Evolutionary conservation across 2,797 vertebrate genomes (phyloP).

Genomic region (Sebastes diaconus): DNA sequence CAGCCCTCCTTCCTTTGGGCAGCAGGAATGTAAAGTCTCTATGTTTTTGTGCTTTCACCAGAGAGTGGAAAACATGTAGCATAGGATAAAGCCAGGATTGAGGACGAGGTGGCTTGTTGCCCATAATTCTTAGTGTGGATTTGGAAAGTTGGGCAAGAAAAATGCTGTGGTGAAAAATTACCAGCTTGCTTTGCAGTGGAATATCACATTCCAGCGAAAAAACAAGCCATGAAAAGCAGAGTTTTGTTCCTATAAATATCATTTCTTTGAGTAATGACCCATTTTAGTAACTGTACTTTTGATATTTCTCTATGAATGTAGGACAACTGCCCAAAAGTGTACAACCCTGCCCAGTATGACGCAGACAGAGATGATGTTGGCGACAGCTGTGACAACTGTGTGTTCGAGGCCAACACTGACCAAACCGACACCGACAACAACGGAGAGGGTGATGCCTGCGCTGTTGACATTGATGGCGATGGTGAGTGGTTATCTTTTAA

Average conservation of each 20-base stretch:
- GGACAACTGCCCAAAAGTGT: slow-evolving; percentile 97
- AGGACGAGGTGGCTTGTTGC: slow-evolving; percentile 55
- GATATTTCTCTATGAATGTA: slow-evolving; percentile 67
- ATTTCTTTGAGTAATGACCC: not conserved
- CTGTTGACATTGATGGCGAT: slow-evolving; percentile 97
- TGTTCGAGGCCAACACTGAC: slow-evolving; percentile 95
- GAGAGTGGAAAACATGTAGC: slow-evolving; percentile 61
- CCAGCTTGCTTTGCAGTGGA: slow-evolving; percentile 49
- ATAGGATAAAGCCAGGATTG: slow-evolving; percentile 46
- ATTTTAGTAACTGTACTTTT: slow-evolving; percentile 31
- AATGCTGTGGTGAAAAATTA: slow-evolving; percentile 66
- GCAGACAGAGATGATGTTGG: slow-evolving; percentile 96
- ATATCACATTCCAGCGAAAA: slow-evolving; percentile 57
- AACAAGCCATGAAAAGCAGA: slow-evolving; percentile 31
- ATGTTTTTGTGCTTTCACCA: slow-evolving; percentile 48
- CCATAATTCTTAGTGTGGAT: slow-evolving; percentile 70
- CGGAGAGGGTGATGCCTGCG: slow-evolving; percentile 96
- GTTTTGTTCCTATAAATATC: slow-evolving; percentile 25
- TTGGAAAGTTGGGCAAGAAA: slow-evolving; percentile 66
- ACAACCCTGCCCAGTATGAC: slow-evolving; percentile 96
- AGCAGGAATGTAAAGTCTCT: slow-evolving; percentile 55
- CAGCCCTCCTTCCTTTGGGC: slow-evolving; percentile 63
- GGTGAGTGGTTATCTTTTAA: slow-evolving; percentile 77
- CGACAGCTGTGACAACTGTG: slow-evolving; percentile 96
- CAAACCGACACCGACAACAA: slow-evolving; percentile 97